Percentiles rank a stretch among this genome's conserved stretches.
Evolutionary conservation across 2,113 vertebrate genomes (phyloP).

Genomic region (Microtus pennsylvanicus): DNA sequence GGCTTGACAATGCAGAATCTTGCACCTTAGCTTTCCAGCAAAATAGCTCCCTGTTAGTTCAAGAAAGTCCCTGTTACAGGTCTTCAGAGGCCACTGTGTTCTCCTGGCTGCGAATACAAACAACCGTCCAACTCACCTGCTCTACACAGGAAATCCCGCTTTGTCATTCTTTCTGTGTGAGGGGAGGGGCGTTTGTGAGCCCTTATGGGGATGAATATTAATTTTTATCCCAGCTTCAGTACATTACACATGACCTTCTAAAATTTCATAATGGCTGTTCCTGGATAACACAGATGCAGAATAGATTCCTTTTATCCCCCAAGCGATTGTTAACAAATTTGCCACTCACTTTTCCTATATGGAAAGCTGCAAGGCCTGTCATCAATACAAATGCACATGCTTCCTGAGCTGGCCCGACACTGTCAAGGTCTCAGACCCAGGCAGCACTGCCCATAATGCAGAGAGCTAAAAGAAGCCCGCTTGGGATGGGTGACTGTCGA

Average conservation of each 20-base stretch:
- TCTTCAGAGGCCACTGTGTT: neutral
- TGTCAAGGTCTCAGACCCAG: neutral
- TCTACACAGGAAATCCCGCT: constrained; percentile 54
- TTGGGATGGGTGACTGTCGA: accelerated
- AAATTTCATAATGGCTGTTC: constrained; percentile 47
- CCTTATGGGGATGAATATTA: constrained; percentile 70
- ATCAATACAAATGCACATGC: neutral
- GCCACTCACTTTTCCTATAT: constrained; percentile 25
- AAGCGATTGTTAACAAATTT: constrained; percentile 16
- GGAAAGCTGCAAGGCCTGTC: neutral
- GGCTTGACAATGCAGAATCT: neutral
- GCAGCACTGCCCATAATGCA: neutral
- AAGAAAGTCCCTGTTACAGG: neutral
- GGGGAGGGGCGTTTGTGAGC: constrained; percentile 70
- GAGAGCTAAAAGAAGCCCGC: neutral
- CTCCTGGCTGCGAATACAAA: constrained; percentile 59
- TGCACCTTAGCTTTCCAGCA: neutral
- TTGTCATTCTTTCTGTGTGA: neutral
- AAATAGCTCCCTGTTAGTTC: constrained; percentile 34
- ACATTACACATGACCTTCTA: constrained; percentile 75
- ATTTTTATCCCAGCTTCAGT: constrained; percentile 62
- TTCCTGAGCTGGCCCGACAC: neutral
- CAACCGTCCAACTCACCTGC: constrained; percentile 61
- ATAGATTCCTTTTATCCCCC: neutral
- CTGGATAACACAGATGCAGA: constrained; percentile 22